Conservation (phyloP, 2,797 vertebrate genomes). For the Hozukius guyotensis region DNA sequence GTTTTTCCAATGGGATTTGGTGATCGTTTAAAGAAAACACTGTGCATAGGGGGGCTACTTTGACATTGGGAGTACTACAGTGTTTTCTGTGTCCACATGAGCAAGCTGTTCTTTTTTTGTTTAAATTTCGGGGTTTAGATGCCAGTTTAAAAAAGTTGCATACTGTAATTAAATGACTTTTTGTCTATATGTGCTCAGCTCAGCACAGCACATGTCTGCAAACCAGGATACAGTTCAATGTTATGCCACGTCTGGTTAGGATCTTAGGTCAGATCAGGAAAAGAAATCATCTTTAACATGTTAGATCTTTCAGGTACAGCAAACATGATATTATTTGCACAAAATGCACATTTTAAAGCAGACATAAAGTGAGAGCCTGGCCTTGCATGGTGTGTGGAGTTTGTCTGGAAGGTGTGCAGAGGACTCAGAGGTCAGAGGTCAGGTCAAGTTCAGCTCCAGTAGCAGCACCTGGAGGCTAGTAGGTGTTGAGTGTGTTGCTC, state of each 20-base stretch:
- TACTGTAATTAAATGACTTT: constrained; percentile 20
- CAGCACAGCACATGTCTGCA: constrained; percentile 34
- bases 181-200: constrained; percentile 20
- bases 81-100: not conserved
- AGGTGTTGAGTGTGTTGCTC: not conserved
- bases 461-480: not conserved
- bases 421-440: constrained; percentile 27
- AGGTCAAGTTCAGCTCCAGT: constrained; percentile 20
- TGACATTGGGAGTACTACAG: not conserved
- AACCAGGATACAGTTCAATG: not conserved
- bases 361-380: not conserved
- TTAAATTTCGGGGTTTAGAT: not conserved
- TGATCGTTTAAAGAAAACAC: not conserved
- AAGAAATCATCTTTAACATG: constrained; percentile 8
- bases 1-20: constrained; percentile 4
- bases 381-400: not conserved
- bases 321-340: not conserved
- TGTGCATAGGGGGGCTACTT: not conserved
- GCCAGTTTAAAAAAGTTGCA: constrained; percentile 29
- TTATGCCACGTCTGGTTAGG: constrained; percentile 49
- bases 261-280: constrained; percentile 5
- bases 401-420: not conserved
- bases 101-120: not conserved
- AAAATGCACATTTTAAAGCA: not conserved
- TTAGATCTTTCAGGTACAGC: not conserved